Base-by-base conservation (phyloP, 1,140 invertebrate genomes). In the Lepidurus apus region DNA sequence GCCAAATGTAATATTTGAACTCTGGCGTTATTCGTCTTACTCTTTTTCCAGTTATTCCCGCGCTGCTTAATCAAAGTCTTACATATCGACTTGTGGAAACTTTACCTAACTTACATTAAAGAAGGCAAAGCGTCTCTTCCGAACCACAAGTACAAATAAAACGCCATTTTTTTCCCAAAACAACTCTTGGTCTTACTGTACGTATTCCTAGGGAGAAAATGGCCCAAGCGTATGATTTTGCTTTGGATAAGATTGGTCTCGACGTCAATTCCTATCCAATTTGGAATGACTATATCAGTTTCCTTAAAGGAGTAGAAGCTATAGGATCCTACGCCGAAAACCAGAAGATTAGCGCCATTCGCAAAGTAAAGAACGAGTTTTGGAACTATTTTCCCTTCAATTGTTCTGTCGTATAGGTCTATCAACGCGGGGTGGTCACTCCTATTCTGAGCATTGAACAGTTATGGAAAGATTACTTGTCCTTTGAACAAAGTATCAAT, bases 171-270 rank as follows among this genome's bases (percentile, higher is more conserved):
- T 73, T 43, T 34, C 21, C 74, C 34, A 17, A 80, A 45, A 65
- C 1, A 17, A 24, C 42, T 74, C 3, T 17, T 45, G 21, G 44
- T 74, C n/a, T 45, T 75, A 43, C 26, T 42, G 45, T 11, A 34
- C 45, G 73, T 79, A 79, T 76, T 78, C 88, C 74, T 85, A 98
- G 97, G 84, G 97, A 99, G 86, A 99, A 98, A 88, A 98, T 99
- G 94, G 97, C 97, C 0, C 96, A 99, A 86, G 97, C 98, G 0
- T 99, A 98, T 85, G 98, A 99, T 86, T 99, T 99, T 88, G 97
- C 98, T 0, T 85, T 99, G 78, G 98, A 99, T 80, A 99, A 99
- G 87, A 98, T 99, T 83, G 98, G 98, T 2, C 93, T 98, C 91
- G 97, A 99, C 83, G 94, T 97, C 80, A 93, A 96, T 85, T 97